Evolutionary conservation across 2,113 vertebrate genomes (phyloP), one percentile per base, ranked within the genome.

Genomic region (Ahaetulla prasina): DNA sequence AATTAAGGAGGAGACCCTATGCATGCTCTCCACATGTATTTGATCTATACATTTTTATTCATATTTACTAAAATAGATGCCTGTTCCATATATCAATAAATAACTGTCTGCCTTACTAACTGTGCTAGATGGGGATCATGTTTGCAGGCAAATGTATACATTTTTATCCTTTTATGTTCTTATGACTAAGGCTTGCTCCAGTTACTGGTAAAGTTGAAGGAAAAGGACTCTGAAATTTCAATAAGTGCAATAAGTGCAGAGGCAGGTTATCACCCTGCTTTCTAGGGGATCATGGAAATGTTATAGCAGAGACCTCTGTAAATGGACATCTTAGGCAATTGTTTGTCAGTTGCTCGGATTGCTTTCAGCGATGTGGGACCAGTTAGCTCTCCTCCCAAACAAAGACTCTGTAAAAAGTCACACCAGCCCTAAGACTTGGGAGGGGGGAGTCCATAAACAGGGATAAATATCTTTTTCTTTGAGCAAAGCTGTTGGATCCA

Each of bases 381-480:
- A 92, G 39, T 4, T 12, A 3, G 86, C 55, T 96, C 53, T 92
- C 95, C 96, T 91, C 49, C 85, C 96, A 97, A 95, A 96, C 95
- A 95, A 95, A 96, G 94, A 93, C 94, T 60, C 95, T 96, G 94
- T 96, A 97, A 98, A 98, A 97, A 95, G 95, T 97, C 97, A 96
- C 60, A 27, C 93, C 96, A 95, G 94, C 95, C 97, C 96, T 97
- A 97, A 97, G 97, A 98, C 98, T 96, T 95, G 93, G 95, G 92
- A 96, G 96, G 96, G 95, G 95, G 94, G 95, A 95, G 2, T 96
- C 96, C 94, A 97, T 97, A 96, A 97, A 97, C 96, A 96, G 95
- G 96, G 96, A 96, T 96, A 97, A 97, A 96, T 96, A 97, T 98
- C 96, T 97, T 97, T 80, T 80, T 97, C 95, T 95, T 91, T 94